These are phyloP conservation scores for Mactromeris polynyma DNA, from an alignment of 2,888 invertebrate genomes.

Conservation along the genomic window DNA sequence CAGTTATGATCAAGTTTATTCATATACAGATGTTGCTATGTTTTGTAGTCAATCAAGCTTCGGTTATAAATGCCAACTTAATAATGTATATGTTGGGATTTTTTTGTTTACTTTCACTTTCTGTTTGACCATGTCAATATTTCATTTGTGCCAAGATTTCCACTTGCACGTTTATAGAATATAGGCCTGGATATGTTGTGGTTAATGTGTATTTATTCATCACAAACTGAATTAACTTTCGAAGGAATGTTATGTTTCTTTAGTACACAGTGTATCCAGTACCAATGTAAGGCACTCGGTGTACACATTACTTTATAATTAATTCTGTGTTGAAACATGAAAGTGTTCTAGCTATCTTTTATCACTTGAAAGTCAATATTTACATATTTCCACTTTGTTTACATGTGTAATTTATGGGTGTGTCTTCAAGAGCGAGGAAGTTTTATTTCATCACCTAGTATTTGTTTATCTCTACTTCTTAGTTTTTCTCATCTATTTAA, in stretches of 20 bases:
- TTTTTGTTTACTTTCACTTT: not conserved
- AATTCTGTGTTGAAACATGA: conserved; percentile 9
- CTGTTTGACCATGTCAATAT: not conserved
- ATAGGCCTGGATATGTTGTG: not conserved
- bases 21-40: not conserved
- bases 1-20: not conserved
- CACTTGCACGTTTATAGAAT: not conserved
- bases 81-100: not conserved
- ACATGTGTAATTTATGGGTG: conserved; percentile 31
- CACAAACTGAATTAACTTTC: not conserved
- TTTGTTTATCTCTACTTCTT: not conserved
- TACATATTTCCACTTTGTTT: conserved; percentile 12
- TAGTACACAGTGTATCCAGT: not conserved
- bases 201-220: not conserved
- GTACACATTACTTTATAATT: not conserved
- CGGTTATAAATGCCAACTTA: no score
- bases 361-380: conserved; percentile 29
- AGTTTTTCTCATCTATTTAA: not conserved
- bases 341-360: conserved; percentile 15
- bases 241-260: not conserved
- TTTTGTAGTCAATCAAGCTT: not conserved
- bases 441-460: not conserved
- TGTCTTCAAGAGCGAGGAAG: conserved; percentile 13
- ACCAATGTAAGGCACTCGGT: not conserved
- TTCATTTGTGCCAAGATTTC: not conserved